These are phyloP conservation scores for Brachionus asplanchnoidis DNA, from an alignment of 1,140 invertebrate species.

Conservation along the genomic window DNA sequence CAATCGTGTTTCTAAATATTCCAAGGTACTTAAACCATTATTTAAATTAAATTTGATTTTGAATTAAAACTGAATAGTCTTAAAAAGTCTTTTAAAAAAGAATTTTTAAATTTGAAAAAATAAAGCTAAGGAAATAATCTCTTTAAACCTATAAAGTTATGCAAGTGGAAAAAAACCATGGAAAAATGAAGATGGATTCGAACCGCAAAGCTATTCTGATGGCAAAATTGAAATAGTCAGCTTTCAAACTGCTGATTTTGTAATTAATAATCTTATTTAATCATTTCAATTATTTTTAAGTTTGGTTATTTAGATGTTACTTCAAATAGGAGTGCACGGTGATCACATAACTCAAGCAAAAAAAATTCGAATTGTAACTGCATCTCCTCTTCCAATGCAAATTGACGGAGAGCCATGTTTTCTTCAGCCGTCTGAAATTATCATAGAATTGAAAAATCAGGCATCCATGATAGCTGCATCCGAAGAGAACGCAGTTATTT, in stretches of 20 bases:
- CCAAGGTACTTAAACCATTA: not conserved
- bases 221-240: slow-evolving; percentile 40
- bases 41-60: no score
- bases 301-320: slow-evolving; percentile 2
- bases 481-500: not conserved
- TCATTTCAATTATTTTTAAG: not conserved
- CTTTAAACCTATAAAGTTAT: slow-evolving; percentile 15
- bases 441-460: slow-evolving; percentile 31
- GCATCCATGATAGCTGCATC: not conserved
- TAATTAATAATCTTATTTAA: not conserved
- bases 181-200: not conserved
- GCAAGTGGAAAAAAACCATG: slow-evolving; percentile 39
- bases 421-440: slow-evolving; percentile 13
- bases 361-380: not conserved
- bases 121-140: not conserved
- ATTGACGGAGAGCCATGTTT: slow-evolving; percentile 38
- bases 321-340: slow-evolving; percentile 32
- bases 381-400: slow-evolving; percentile 31
- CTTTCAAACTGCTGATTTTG: slow-evolving; percentile 35
- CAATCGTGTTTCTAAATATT: slow-evolving; percentile 38
- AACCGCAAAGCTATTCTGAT: slow-evolving; percentile 33
- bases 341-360: slow-evolving; percentile 34
- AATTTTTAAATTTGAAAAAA: not conserved
- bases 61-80: not conserved
- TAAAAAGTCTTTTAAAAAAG: not conserved